Conservation (phyloP, 2,113 vertebrate genomes). For the Microcebus lehilahytsara region DNA sequence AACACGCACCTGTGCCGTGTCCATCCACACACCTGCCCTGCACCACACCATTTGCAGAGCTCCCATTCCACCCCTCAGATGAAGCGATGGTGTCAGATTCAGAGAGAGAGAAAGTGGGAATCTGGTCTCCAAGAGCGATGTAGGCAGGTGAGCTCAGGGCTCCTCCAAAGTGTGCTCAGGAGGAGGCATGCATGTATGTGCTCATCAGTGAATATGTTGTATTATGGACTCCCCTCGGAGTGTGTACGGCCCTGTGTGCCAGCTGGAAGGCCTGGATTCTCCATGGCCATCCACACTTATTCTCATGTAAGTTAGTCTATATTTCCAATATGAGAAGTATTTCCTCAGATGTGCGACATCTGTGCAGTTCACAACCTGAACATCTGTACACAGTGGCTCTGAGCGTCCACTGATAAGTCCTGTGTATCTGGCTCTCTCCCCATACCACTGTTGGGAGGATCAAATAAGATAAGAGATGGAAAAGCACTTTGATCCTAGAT, state of each 20-base stretch:
- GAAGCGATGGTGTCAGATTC: not conserved
- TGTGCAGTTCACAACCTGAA: not conserved
- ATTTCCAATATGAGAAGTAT: accelerated
- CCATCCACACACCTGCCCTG: accelerated
- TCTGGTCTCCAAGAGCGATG: not conserved
- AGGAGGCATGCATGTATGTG: accelerated
- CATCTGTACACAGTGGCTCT: not conserved
- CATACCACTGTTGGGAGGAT: not conserved
- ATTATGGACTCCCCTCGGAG: accelerated
- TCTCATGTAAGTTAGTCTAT: not conserved
- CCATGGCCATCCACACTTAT: accelerated
- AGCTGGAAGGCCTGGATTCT: not conserved
- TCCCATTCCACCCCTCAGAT: not conserved
- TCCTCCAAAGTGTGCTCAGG: not conserved
- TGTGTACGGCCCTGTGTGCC: not conserved
- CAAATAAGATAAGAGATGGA: slow-evolving; percentile 2
- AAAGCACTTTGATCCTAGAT: slow-evolving; percentile 33
- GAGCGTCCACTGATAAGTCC: not conserved
- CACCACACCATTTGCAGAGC: not conserved
- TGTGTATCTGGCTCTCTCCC: not conserved
- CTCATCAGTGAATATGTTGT: not conserved
- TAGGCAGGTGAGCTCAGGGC: not conserved
- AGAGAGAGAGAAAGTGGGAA: not conserved
- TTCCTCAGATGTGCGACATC: not conserved
- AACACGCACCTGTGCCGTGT: not conserved